Percentiles rank a stretch among this genome's conserved stretches.
phyloP scores from a whole-genome alignment of 2,113 vertebrate species.

The Amblyopsis rosae region DNA sequence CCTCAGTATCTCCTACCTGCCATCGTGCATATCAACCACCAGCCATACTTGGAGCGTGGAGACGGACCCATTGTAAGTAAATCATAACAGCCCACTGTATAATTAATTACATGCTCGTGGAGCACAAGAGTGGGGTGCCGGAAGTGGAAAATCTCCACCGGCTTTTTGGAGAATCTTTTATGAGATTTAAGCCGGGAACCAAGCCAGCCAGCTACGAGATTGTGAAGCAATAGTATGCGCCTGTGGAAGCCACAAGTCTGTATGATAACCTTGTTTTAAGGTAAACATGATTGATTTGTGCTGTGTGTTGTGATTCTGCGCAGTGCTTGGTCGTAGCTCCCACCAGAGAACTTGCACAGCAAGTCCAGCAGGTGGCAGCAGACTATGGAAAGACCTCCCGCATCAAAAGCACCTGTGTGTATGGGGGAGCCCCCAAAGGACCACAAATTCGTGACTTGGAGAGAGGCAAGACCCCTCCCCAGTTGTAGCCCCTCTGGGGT shows the following conservation, averaged over 20 bases:
- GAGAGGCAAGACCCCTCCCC: conserved; percentile 78
- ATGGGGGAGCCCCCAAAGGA: conserved; percentile 93
- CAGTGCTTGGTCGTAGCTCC: conserved; percentile 94
- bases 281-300: neutral
- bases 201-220: too few species aligned
- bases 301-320: neutral
- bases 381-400: conserved; percentile 93
- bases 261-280: too few species aligned
- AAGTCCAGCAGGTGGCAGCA: conserved; percentile 92
- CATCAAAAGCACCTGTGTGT: conserved; percentile 94
- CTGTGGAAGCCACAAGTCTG: neutral
- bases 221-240: too few species aligned
- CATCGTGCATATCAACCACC: conserved; percentile 97
- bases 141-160: too few species aligned
- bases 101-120: too few species aligned
- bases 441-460: conserved; percentile 95
- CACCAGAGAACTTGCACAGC: conserved; percentile 93
- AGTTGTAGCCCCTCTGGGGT: neutral
- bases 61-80: conserved; percentile 94
- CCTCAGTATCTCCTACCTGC: conserved; percentile 92
- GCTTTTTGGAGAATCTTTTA: too few species aligned
- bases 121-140: too few species aligned
- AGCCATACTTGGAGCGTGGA: conserved; percentile 95
- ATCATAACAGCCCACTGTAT: neutral
- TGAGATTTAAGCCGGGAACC: too few species aligned